phyloP scores from a whole-genome alignment of 1,140 invertebrate genomes.

The Venustaconcha ellipsiformis region DNA sequence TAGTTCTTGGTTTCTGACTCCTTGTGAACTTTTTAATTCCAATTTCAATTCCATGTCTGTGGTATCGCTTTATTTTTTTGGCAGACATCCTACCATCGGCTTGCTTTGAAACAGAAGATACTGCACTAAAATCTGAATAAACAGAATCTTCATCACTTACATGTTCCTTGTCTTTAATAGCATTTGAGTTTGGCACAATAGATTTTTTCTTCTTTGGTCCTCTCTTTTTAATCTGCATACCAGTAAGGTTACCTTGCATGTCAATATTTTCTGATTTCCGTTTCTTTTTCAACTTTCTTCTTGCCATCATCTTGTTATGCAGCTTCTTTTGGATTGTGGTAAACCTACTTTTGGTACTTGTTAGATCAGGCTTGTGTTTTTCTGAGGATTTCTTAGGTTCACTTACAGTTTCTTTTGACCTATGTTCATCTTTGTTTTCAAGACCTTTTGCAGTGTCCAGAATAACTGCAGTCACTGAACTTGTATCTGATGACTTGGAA shows the following conservation, averaged over 20 bases:
- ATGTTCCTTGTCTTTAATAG: slow-evolving; percentile 13
- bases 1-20: slow-evolving; percentile 20
- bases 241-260: too few relatives aligned
- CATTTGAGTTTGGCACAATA: slow-evolving; percentile 13
- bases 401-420: too few relatives aligned
- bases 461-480: too few relatives aligned
- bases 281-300: slow-evolving; percentile 9
- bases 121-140: slow-evolving; percentile 22
- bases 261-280: neutral
- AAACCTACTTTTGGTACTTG: too few relatives aligned
- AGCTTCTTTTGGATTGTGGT: neutral
- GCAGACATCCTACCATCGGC: slow-evolving; percentile 12
- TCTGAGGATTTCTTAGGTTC: too few relatives aligned
- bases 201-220: neutral
- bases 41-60: slow-evolving; percentile 23
- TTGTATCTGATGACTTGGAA: too few relatives aligned
- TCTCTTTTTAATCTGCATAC: neutral
- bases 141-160: slow-evolving; percentile 30
- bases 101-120: slow-evolving; percentile 19
- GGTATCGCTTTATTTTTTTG: slow-evolving; percentile 23
- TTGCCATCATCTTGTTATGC: neutral
- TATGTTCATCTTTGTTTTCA: too few relatives aligned
- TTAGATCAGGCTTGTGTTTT: too few relatives aligned
- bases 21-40: slow-evolving; percentile 19
- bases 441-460: too few relatives aligned